These are phyloP conservation scores for Morpho achilles DNA, from an alignment of 2,888 invertebrate species.

Conservation along the genomic window DNA sequence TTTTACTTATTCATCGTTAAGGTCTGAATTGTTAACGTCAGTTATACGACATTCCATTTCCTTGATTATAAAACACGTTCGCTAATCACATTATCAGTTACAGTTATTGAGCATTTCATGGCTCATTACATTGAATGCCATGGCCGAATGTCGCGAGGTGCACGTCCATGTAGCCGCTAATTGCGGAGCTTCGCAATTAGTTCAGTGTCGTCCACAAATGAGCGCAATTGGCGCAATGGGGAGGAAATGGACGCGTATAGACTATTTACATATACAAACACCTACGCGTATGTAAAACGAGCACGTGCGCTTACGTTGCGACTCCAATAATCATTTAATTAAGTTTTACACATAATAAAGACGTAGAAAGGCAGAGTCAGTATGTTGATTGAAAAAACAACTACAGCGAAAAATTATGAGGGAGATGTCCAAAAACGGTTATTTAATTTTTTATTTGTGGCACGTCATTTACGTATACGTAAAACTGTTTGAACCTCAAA, in stretches of 20 bases:
- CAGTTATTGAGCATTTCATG: slow-evolving; percentile 19
- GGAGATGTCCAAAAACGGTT: too few species aligned
- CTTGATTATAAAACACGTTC: not conserved
- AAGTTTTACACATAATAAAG: too few species aligned
- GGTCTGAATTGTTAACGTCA: too few species aligned
- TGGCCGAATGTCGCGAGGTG: slow-evolving; percentile 40
- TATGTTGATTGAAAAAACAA: too few species aligned
- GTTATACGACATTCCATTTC: not conserved
- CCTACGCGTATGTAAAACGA: not conserved
- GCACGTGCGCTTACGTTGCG: slow-evolving; percentile 2
- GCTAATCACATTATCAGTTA: slow-evolving; percentile 12
- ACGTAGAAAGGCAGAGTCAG: too few species aligned
- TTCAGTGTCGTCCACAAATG: slow-evolving; percentile 60
- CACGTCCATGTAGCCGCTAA: slow-evolving; percentile 51
- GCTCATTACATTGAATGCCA: slow-evolving; percentile 28
- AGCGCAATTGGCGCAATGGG: slow-evolving; percentile 73
- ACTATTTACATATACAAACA: slow-evolving; percentile 17
- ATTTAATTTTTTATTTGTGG: too few species aligned
- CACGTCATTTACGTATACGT: too few species aligned
- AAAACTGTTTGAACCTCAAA: too few species aligned
- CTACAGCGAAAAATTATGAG: too few species aligned
- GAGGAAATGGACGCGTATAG: slow-evolving; percentile 67
- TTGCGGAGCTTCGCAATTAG: slow-evolving; percentile 67
- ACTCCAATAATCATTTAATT: not conserved
- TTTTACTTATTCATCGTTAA: too few species aligned